Evolutionary conservation across 2,113 vertebrate species (phyloP).

Genomic region (Galemys pyrenaicus): DNA sequence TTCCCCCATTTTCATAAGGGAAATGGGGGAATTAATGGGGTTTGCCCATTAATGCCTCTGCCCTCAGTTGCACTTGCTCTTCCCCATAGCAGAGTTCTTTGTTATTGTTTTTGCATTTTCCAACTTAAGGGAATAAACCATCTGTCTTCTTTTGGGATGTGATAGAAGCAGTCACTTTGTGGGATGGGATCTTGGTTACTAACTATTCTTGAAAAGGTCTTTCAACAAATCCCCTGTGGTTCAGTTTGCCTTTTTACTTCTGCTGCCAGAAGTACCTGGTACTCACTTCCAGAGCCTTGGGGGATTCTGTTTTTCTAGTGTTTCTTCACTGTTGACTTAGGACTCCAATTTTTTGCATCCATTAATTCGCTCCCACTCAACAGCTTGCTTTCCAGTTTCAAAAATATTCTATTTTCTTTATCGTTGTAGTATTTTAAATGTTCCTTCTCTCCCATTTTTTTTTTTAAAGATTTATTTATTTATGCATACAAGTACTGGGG

Average conservation of each 20-base stretch:
- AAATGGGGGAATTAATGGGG: too few species aligned
- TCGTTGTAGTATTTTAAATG: background rate
- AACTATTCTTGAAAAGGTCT: background rate
- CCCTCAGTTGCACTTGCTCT: background rate
- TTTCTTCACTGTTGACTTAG: background rate
- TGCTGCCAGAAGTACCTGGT: background rate
- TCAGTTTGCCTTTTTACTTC: background rate
- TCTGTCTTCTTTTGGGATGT: background rate
- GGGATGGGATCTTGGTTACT: background rate
- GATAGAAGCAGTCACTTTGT: background rate
- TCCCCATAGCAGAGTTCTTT: too few species aligned
- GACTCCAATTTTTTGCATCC: background rate
- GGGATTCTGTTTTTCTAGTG: background rate
- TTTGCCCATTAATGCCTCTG: too few species aligned
- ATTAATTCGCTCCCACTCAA: background rate
- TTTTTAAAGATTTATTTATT: too few species aligned
- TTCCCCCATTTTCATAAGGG: background rate
- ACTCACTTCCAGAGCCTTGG: background rate
- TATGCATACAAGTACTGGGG: too few species aligned
- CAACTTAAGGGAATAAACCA: background rate
- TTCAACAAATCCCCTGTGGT: background rate
- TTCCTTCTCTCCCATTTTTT: background rate
- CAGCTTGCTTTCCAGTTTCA: background rate
- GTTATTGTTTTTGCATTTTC: too few species aligned
- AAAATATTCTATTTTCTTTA: background rate